Evolutionary conservation across 2,797 vertebrate species (phyloP).

Genomic region (Poecilia picta): DNA sequence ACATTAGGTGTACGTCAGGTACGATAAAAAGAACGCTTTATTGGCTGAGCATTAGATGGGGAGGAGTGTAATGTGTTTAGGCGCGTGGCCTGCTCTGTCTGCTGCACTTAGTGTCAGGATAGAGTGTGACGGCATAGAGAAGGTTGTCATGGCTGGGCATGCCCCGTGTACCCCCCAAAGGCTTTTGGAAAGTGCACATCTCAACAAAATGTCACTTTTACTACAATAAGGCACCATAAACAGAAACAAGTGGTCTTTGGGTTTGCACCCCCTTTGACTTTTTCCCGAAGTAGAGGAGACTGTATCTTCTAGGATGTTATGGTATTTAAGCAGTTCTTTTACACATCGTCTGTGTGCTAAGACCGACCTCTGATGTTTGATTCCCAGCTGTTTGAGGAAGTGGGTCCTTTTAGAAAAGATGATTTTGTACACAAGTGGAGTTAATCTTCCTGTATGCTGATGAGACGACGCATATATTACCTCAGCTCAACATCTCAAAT

Average conservation of each 20-base stretch:
- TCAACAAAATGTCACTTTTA: constrained; percentile 75
- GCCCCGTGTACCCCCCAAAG: constrained; percentile 64
- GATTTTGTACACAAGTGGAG: constrained; percentile 30
- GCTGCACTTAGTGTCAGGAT: constrained; percentile 68
- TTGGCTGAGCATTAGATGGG: constrained; percentile 53
- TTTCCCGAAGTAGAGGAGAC: neutral
- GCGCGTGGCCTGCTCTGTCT: constrained; percentile 69
- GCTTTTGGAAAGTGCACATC: constrained; percentile 76
- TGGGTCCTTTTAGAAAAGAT: constrained; percentile 27
- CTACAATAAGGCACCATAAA: constrained; percentile 55
- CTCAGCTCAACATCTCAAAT: constrained; percentile 44
- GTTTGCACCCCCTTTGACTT: constrained; percentile 16
- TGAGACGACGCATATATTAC: constrained; percentile 41
- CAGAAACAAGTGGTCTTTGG: constrained; percentile 45
- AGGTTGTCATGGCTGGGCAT: constrained; percentile 61
- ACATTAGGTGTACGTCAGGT: constrained; percentile 33
- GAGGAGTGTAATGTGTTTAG: constrained; percentile 70
- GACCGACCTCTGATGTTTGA: constrained; percentile 14
- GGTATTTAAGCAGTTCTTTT: constrained; percentile 21
- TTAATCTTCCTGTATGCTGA: constrained; percentile 50
- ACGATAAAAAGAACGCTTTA: constrained; percentile 27
- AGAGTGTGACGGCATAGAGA: constrained; percentile 50
- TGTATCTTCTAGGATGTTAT: constrained; percentile 20
- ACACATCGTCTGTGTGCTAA: neutral
- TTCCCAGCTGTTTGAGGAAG: constrained; percentile 30